A percentile compares a stretch with the other conserved stretches of the same genome.
These are phyloP conservation scores for Eriosoma lanigerum DNA, from an alignment of 1,140 invertebrate species.

Conservation along the genomic window DNA sequence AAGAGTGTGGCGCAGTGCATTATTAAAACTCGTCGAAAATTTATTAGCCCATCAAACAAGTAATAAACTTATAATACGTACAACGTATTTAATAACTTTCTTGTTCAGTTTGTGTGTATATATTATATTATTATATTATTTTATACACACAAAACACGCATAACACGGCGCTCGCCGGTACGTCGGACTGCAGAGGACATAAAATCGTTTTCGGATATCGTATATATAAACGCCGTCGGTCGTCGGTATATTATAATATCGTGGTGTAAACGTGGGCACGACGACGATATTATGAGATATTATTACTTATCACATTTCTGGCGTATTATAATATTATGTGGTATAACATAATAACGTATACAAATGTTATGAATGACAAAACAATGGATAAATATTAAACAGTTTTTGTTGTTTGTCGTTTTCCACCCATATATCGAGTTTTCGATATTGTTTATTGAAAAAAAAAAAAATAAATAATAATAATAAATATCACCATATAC, in stretches of 20 bases:
- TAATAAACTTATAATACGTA: conserved; percentile 49
- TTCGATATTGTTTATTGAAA: conserved; percentile 12
- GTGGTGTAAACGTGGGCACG: background rate
- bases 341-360: background rate
- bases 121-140: conserved; percentile 15
- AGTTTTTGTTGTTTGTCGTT: background rate
- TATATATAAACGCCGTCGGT: conserved; percentile 20
- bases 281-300: background rate
- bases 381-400: conserved; percentile 10
- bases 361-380: background rate
- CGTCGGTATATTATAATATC: background rate
- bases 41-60: conserved; percentile 50
- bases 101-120: background rate
- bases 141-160: background rate
- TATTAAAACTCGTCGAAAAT: conserved; percentile 40
- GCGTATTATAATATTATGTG: background rate
- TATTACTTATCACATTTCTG: no score
- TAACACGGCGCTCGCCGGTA: no score
- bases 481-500: no score
- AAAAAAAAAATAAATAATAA: no score
- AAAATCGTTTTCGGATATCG: conserved; percentile 41
- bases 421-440: conserved; percentile 3
- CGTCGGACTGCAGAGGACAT: background rate
- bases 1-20: conserved; percentile 17
- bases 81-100: conserved; percentile 48